Evolutionary conservation across 2,888 invertebrate species (phyloP), one percentile per base, ranked within the genome.

Genomic region (Dendrolimus houi): DNA sequence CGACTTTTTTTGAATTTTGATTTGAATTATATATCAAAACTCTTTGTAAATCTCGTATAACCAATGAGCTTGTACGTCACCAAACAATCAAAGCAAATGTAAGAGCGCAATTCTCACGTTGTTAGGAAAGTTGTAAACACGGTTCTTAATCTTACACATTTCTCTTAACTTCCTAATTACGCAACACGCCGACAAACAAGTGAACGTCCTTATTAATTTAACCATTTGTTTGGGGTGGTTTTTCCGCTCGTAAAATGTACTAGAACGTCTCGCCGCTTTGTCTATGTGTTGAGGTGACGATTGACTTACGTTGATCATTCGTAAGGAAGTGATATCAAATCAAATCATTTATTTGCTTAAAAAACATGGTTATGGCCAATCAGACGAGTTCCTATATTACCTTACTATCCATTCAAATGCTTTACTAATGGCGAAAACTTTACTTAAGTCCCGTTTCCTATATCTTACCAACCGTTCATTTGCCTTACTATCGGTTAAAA

Each of bases 141-240:
- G 9, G 47, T 47, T 47, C 47, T 47, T 47, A 47, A 47, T 47
- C 47, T 47, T 7, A 47, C 47, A 47, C 63, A 66, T 60, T 65
- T 70, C 71, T 70, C 69, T 71, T 72, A 75, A 75, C 73, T 73
- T 69, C 67, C 64, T 79, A 77, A 81, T 80, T 79, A 76, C 72
- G 66, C 69, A 72, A 71, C 69, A 66, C 65, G 62, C 71, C 70
- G 72, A 75, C 77, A 77, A 75, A 79, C 74, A 81, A 83, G 79
- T 78, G 79, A 81, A 81, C 76, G 80, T 83, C 81, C 80, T 82
- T 83, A 83, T 86, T 86, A 84, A 84, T 85, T 83, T 81, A 83
- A 78, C 79, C 81, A 79, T 86, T 87, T 87, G 83, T 86, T 84
- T 80, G 79, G 83, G 85, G 87, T 80, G 80, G 83, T 79, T 85